These are phyloP conservation scores for Diarsia rubi DNA, from an alignment of 2,888 invertebrate genomes.

Conservation along the genomic window DNA sequence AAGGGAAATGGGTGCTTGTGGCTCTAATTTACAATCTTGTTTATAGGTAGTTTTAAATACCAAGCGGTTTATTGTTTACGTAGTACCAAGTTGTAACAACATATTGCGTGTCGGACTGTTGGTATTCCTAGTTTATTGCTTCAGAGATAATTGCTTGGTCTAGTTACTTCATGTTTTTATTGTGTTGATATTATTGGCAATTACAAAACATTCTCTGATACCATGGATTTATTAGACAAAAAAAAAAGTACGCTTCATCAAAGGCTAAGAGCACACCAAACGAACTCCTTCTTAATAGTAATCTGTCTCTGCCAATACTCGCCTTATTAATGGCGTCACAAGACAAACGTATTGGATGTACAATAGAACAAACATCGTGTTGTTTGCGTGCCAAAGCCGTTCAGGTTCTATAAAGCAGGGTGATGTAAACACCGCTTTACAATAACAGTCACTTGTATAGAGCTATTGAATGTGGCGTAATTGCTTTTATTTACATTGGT, in stretches of 20 bases:
- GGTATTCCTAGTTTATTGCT: constrained; percentile 38
- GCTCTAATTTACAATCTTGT: constrained; percentile 44
- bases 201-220: too few species aligned
- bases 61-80: constrained; percentile 44
- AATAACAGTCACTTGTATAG: constrained; percentile 60
- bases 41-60: constrained; percentile 51
- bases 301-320: constrained; percentile 67
- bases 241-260: constrained; percentile 33
- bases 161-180: constrained; percentile 34
- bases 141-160: constrained; percentile 42
- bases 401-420: constrained; percentile 77
- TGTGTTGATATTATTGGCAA: constrained; percentile 2
- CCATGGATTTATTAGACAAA: constrained; percentile 4
- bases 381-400: constrained; percentile 77
- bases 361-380: constrained; percentile 73
- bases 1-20: constrained; percentile 17
- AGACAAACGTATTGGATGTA: constrained; percentile 70
- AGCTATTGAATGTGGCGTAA: constrained; percentile 41
- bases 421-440: constrained; percentile 82
- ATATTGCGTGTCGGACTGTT: constrained; percentile 19
- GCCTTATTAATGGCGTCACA: constrained; percentile 70
- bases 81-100: constrained; percentile 40
- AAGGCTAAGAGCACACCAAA: constrained; percentile 34
- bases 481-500: not conserved
- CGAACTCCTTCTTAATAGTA: constrained; percentile 40